phyloP scores from a whole-genome alignment of 2,888 invertebrate species.

The Ormyrus nitidulus region DNA sequence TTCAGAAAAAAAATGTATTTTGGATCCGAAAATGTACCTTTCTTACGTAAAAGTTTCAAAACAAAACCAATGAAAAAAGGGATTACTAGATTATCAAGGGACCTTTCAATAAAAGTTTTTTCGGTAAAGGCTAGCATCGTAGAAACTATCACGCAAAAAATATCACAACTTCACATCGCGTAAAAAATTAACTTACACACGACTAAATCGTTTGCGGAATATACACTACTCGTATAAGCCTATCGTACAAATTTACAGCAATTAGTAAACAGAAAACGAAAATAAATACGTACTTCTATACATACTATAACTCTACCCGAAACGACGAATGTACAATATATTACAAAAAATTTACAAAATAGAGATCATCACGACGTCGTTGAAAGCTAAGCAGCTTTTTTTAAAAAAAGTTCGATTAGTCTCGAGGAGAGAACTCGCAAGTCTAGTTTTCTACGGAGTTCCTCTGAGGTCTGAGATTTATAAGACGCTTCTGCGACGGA shows the following conservation, averaged over 20 bases:
- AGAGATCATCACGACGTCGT: constrained; percentile 54
- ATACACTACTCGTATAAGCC: neutral
- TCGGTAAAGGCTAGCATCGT: constrained; percentile 1
- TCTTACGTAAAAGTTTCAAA: neutral
- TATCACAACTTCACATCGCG: constrained; percentile 45
- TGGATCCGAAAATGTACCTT: neutral
- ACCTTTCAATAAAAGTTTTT: constrained; percentile 12
- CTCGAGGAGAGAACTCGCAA: no score
- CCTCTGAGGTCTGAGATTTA: neutral
- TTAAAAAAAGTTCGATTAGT: no score
- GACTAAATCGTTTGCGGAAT: constrained; percentile 11
- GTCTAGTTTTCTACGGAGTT: no score
- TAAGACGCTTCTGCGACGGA: constrained; percentile 70
- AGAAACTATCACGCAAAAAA: constrained; percentile 40
- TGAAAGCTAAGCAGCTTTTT: no score
- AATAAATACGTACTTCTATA: constrained; percentile 8
- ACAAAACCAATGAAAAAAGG: neutral
- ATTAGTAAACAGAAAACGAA: constrained; percentile 8
- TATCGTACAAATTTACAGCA: neutral
- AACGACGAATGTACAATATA: constrained; percentile 2
- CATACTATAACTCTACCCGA: constrained; percentile 7
- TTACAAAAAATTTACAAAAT: constrained; percentile 17
- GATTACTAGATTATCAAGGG: constrained; percentile 5
- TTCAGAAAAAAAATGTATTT: constrained; percentile 5
- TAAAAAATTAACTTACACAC: constrained; percentile 21